Conservation (phyloP, 64 coral and sea anemone species). For the Montipora sp. region DNA sequence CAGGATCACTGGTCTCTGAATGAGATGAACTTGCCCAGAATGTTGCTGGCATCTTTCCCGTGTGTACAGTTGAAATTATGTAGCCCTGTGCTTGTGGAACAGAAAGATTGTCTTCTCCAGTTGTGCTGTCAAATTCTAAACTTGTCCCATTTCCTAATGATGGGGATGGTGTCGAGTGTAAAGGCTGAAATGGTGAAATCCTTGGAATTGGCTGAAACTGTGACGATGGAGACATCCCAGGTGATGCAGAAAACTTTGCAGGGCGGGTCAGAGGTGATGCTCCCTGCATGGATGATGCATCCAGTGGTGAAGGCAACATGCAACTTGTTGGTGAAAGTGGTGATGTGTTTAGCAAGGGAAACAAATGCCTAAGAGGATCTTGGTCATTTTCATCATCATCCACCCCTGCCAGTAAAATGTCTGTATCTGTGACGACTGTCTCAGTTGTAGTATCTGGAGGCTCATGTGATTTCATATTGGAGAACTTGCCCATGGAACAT, state of each 20-base stretch:
- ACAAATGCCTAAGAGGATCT: conserved; percentile 80
- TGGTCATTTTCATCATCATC: conserved; percentile 90
- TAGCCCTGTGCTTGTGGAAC: conserved; percentile 83
- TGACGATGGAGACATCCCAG: conserved; percentile 65
- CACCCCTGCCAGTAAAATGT: conserved; percentile 87
- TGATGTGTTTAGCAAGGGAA: conserved; percentile 77
- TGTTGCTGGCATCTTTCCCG: conserved; percentile 71
- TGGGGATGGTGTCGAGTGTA: conserved; percentile 78
- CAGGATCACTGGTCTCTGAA: conserved; percentile 73
- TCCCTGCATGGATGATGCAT: conserved; percentile 64
- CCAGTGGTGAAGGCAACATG: conserved; percentile 70
- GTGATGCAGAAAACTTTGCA: conserved; percentile 65
- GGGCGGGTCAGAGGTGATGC: conserved; percentile 66
- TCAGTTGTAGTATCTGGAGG: conserved; percentile 79
- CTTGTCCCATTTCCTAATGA: conserved; percentile 55
- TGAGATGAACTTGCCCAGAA: conserved; percentile 75
- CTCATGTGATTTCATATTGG: conserved; percentile 50
- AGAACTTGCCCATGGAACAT: conserved; percentile 50
- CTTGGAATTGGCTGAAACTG: conserved; percentile 92
- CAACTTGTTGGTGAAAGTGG: conserved; percentile 64
- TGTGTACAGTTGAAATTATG: conserved; percentile 83
- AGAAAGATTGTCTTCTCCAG: conserved; percentile 37
- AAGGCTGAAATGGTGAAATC: conserved; percentile 87
- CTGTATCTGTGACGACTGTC: conserved; percentile 88
- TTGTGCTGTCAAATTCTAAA: conserved; percentile 32